Conservation (phyloP, 2,888 invertebrate genomes). For the Brachylomia viminalis region DNA sequence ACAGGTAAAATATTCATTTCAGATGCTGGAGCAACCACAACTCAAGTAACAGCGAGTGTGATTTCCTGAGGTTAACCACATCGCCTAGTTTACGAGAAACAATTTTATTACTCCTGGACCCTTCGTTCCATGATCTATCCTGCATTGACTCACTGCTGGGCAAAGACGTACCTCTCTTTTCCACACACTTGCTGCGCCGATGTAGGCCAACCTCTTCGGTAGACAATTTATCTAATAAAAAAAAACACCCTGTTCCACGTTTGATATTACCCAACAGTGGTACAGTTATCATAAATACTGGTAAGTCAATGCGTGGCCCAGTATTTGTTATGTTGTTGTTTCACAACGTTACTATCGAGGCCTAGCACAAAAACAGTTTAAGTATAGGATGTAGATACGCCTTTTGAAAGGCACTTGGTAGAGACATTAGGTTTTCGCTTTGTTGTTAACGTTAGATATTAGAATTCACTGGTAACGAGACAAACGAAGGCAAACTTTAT, state of each 20-base stretch:
- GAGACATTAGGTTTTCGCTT: slow-evolving; percentile 33
- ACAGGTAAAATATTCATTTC: too few species aligned
- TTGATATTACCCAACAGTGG: slow-evolving; percentile 37
- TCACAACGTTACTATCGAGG: slow-evolving; percentile 53
- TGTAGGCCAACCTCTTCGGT: too few species aligned
- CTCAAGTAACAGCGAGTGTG: too few species aligned
- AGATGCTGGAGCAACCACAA: too few species aligned
- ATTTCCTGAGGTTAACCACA: too few species aligned
- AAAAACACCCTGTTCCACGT: background rate
- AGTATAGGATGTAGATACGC: slow-evolving; percentile 50
- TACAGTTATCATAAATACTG: slow-evolving; percentile 50
- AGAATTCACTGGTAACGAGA: slow-evolving; percentile 13
- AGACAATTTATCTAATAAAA: too few species aligned
- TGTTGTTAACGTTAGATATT: slow-evolving; percentile 25
- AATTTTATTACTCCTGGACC: too few species aligned
- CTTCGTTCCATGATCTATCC: too few species aligned
- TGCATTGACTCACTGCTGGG: too few species aligned
- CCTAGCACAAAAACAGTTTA: slow-evolving; percentile 50
- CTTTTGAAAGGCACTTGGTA: slow-evolving; percentile 43
- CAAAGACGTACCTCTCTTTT: too few species aligned
- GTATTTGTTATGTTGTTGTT: slow-evolving; percentile 57
- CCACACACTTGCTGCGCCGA: too few species aligned
- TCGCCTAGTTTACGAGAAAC: too few species aligned
- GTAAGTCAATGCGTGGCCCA: slow-evolving; percentile 44
- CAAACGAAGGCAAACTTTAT: slow-evolving; percentile 7